Evolutionary conservation across 1,140 invertebrate genomes (phyloP), one percentile per base, ranked within the genome.

Genomic region (Ganaspis sp.): DNA sequence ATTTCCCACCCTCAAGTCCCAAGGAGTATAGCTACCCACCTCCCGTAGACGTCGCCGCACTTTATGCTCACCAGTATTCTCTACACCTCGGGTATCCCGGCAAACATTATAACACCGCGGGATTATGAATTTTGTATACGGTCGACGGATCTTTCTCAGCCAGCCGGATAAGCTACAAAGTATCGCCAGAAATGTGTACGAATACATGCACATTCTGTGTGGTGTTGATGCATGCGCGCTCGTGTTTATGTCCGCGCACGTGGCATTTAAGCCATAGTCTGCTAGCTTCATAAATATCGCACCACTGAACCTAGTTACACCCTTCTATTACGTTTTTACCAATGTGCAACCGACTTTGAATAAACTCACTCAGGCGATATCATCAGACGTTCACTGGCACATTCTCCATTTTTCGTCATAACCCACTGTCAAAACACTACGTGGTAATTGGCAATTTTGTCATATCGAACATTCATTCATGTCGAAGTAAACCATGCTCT

Each of bases 41-140:
- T 49, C n/a, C 29, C 42, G 42, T 17, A 38, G 75, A 76, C 81
- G 83, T 82, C 75, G 71, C 78, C 82, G 72, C 81, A 77, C 83
- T 85, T 85, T 87, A 86, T 87, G 83, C 80, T 83, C 86, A 77
- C 72, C 75, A 72, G 78, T 72, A 77, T 81, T 80, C 77, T 76
- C 81, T 75, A 17, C 76, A 38, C 77, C 79, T 34, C 26, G 64
- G 79, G 74, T 81, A 75, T 85, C 72, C 71, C 12, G 80, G 84
- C 83, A 86, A 87, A 89, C 84, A 87, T 88, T 87, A 87, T 85
- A 88, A 85, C 85, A 79, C 79, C 78, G 73, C 78, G 77, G 81
- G 83, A 89, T 89, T 89, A 89, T 88, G 83, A 88, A 88, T 89
- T 88, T 88, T 86, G 84, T 88, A 89, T 86, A 85, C 77, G 72